Base-by-base conservation (phyloP, 1,140 invertebrate species). In the Manduca sexta region DNA sequence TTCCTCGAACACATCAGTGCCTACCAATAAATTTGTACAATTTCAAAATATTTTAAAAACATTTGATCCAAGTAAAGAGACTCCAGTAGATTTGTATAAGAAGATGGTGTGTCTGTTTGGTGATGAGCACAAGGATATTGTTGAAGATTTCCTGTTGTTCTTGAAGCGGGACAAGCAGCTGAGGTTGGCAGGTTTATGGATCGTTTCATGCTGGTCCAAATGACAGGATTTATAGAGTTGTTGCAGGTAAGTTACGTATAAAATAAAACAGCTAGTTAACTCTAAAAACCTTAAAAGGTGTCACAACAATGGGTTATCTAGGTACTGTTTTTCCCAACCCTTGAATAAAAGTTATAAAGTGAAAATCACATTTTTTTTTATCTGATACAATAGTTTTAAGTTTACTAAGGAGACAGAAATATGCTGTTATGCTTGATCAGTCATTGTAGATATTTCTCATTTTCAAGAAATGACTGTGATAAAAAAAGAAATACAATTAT, bases 91-190 rank as follows among this genome's bases (percentile, higher is more conserved):
- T 66, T 73, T 93, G n/a, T 93, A 92, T 78, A 87, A 88, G 55
- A 90, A 90, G 65, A 72, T 95, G 51, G 86, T 92, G 40, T 74
- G 88, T 30, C 76, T 92, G 33, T 84, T 94, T 53, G 82, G 93
- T 30, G 86, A 87, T 26, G 88, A 91, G 51, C 89, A 94, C 83
- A 90, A 90, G 7, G 93, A 94, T 66, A 83, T 96, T 26, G 86
- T 90, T 5, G 89, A 93, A 39, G 93, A 95, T 44, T 95, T 96
- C 75, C 79, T 95, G 2, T 87, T 91, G 31, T 96, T 97, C 83
- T 76, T 96, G 29, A 90, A 91, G 48, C 93, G 4, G 89, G 92
- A 12, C 93, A 96, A 77, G 94, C 94, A 0, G 87, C 89, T 6
- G 86, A 92, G 68, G 89, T 94, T 49, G 92, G 93, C 2, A 91